Base-by-base conservation (phyloP, 92 coral and sea anemone species). In the Diadumene lineata region DNA sequence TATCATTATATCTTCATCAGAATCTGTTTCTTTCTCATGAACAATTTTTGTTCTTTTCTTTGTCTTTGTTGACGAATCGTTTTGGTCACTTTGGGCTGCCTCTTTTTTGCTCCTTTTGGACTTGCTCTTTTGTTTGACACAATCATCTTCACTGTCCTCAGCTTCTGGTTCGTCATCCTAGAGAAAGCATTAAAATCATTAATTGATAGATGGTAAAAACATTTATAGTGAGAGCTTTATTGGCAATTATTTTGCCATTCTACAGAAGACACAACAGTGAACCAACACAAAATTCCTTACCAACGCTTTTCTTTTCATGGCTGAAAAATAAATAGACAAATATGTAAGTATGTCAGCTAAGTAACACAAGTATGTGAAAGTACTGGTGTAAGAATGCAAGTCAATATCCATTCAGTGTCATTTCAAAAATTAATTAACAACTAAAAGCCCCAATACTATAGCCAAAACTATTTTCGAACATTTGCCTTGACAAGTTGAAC, bases 251-350 rank as follows among this genome's bases (percentile, higher is more conserved):
- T n/a, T n/a, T n/a, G n/a, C n/a, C n/a, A n/a, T n/a, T n/a, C 38
- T 1, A 1, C 48, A 2, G 58, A 22, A 31, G 30, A 28, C 44
- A 43, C 68, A 18, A 18, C 50, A 43, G 78, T 60, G 53, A 46
- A 46, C 53, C 9, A 9, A 46, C 9, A 9, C 53, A 53, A 53
- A 16, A 22, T 7, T 7, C 60, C 76, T 68, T 63, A 70, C 83
- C 69, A 60, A 19, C 17, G 31, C 51, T 58, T 82, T 64, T 34
- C 87, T 51, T 43, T 68, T 79, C 56, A 70, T 56, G 48, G 48
- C 48, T 38, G 48, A 38, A 38, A 38, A 38, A 38, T 13, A 38
- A 38, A 38, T 6, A 38, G 13, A 38, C 6, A 38, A 4, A 38
- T 38, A n/a, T n/a, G n/a, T n/a, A n/a, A n/a, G n/a, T n/a, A n/a